A percentile compares a stretch with the other conserved stretches of the same genome.
These are phyloP conservation scores for Apogon hyalosoma DNA, from an alignment of 2,797 vertebrate genomes.

Conservation along the genomic window DNA sequence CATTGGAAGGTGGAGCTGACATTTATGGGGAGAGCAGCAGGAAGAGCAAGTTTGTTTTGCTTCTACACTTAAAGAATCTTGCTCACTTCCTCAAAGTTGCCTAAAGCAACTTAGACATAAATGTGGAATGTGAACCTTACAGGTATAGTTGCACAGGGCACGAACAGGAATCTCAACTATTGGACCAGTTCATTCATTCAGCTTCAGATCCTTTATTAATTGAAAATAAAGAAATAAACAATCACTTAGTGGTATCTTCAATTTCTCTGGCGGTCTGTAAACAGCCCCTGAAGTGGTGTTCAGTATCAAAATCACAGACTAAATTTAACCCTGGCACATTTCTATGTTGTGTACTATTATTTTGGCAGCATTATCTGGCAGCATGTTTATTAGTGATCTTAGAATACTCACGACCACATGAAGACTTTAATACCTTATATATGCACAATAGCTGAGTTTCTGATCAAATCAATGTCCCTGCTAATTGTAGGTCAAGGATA, in stretches of 20 bases:
- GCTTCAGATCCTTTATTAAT: too few species aligned
- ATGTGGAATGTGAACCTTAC: slow-evolving; percentile 2
- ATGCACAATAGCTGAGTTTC: background rate
- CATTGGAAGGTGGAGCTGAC: slow-evolving; percentile 11
- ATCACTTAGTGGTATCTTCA: background rate
- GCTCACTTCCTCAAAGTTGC: background rate
- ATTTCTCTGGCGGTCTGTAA: slow-evolving; percentile 29
- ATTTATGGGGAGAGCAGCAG: background rate
- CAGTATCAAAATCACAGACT: slow-evolving; percentile 63
- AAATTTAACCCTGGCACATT: slow-evolving; percentile 73
- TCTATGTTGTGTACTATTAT: slow-evolving; percentile 50
- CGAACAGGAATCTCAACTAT: background rate
- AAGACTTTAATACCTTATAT: background rate
- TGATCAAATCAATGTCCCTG: slow-evolving; percentile 8
- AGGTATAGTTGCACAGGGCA: slow-evolving; percentile 1
- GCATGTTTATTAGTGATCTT: background rate
- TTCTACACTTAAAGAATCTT: background rate
- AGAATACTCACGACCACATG: slow-evolving; percentile 4
- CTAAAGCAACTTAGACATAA: slow-evolving; percentile 17
- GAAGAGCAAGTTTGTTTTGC: background rate
- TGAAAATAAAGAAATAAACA: slow-evolving; percentile 1
- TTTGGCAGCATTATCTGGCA: slow-evolving; percentile 42
- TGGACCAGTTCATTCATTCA: slow-evolving; percentile 2
- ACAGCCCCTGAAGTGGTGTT: slow-evolving; percentile 55
- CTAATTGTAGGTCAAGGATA: slow-evolving; percentile 40